Evolutionary conservation across 2,113 vertebrate species (phyloP), one percentile per base, ranked within the genome.

Genomic region (Petrocephalus zakoni): DNA sequence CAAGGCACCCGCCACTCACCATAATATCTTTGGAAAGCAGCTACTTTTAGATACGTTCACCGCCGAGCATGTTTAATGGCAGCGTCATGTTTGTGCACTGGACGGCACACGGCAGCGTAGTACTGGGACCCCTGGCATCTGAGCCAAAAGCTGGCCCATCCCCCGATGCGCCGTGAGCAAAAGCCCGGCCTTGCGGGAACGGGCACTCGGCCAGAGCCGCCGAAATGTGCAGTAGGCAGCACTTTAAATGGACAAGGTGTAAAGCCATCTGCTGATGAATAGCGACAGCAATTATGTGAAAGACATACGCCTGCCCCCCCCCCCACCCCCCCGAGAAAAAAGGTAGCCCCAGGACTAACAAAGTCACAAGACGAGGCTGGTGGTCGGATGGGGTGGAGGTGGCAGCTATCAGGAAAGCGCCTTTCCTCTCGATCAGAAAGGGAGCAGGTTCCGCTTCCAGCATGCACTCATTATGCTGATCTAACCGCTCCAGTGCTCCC

Each of bases 381-480:
- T 42, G n/a, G n/a, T n/a, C n/a, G 58, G 58, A 93, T 84, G 94
- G 91, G 92, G 92, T 89, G 91, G 93, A 92, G 89, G 94, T 95
- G 93, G 94, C 92, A 93, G 94, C 94, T 94, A 96, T 96, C 95
- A 94, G 93, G 93, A 85, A 87, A 88, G 92, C 87, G 53, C 78
- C 88, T 17, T 83, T 82, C 88, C 87, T 86, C 90, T 89, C 81
- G 64, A 49, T 85, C 58, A 81, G 78, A 61, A 68, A 89, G 85
- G 53, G 94, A 88, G 94, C 92, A 94, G 96, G 93, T 95, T 95
- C 93, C 89, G 89, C 91, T 85, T 93, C 89, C 91, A 94, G 90
- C 81, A n/a, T n/a, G n/a, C n/a, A n/a, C 25, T 58, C 37, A 52
- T 82, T 88, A 85, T 56, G 64, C 88, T 55, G 89, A 83, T 29